Evolutionary conservation across 2,113 vertebrate genomes (phyloP), one percentile per base, ranked within the genome.

Genomic region (Cyanoderma ruficeps): DNA sequence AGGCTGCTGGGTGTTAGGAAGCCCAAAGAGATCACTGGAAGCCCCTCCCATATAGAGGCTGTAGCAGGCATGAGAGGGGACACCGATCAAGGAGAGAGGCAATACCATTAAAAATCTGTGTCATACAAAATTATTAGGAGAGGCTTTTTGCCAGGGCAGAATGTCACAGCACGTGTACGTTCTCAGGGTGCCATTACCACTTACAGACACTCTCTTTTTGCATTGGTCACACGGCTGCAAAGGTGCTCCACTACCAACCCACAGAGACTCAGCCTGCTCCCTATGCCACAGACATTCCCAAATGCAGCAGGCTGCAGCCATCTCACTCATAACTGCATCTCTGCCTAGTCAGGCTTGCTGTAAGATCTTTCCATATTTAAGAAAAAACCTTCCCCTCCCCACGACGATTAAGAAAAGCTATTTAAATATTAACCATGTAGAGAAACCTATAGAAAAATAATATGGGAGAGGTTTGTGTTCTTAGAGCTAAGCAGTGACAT

Each of bases 401-500:
- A 1, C 10, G 4, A 78, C n/a, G 13, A 95, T 87, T 90, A 50
- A 75, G 76, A 93, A 74, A 28, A 77, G 76, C 77, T 94, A 91
- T 93, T 98, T 94, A 96, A 96, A 88, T 94, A 96, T 95, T 94
- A 97, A 96, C 87, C 70, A 95, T 6, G 55, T 31, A 75, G 63
- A 95, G 64, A 78, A 97, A 90, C 15, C 61, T 87, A 70, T 64
- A 95, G 69, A 49, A 83, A 82, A 91, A 96, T 67, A 84, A 90
- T 14, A 67, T 9, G 93, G 83, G 72, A 61, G 23, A 90, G 61
- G 53, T 44, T 90, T 78, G 69, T 96, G 84, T 94, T 88, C 96
- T 93, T 69, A 86, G 50, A 56, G 50, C 76, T 46, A 65, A 64
- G 84, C 53, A 93, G 64, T 77, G 83, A 79, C 61, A 60, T 11